Conservation (phyloP, 2,797 vertebrate genomes). For the Hybognathus amarus region DNA sequence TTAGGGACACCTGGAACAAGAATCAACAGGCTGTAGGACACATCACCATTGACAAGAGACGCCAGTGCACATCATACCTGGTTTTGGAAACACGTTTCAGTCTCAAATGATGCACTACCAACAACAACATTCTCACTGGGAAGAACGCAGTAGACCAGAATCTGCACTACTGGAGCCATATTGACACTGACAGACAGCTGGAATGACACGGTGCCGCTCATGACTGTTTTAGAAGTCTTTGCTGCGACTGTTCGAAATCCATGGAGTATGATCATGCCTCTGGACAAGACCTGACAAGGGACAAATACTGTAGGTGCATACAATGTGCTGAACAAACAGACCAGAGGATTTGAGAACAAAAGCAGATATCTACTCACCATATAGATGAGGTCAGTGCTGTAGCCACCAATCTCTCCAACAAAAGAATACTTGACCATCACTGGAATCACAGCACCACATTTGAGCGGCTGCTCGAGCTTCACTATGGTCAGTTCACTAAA, state of each 20-base stretch:
- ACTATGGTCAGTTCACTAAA: conserved; percentile 67
- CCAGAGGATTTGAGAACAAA: no score
- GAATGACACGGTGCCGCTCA: conserved; percentile 63
- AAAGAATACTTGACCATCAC: conserved; percentile 67
- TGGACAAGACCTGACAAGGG: conserved; percentile 54
- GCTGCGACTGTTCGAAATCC: conserved; percentile 30
- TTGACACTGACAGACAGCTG: conserved; percentile 58
- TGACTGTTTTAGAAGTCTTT: conserved; percentile 55
- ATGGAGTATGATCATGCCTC: conserved; percentile 40
- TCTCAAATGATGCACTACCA: conserved; percentile 60
- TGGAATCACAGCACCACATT: conserved; percentile 56
- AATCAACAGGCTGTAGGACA: rapidly evolving
- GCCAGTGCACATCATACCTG: conserved; percentile 61
- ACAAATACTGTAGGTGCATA: not conserved
- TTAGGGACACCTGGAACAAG: conserved; percentile 76
- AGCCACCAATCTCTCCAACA: conserved; percentile 60
- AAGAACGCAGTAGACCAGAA: conserved; percentile 69
- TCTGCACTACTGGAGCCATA: conserved; percentile 66
- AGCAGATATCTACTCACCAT: conserved; percentile 62
- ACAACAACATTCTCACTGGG: conserved; percentile 69
- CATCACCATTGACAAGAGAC: rapidly evolving
- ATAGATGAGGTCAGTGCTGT: conserved; percentile 62
- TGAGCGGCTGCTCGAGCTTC: conserved; percentile 48
- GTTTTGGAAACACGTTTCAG: conserved; percentile 71
- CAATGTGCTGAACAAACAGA: not conserved